phyloP scores from a whole-genome alignment of 2,113 vertebrate species.

The Syngnathus typhle region DNA sequence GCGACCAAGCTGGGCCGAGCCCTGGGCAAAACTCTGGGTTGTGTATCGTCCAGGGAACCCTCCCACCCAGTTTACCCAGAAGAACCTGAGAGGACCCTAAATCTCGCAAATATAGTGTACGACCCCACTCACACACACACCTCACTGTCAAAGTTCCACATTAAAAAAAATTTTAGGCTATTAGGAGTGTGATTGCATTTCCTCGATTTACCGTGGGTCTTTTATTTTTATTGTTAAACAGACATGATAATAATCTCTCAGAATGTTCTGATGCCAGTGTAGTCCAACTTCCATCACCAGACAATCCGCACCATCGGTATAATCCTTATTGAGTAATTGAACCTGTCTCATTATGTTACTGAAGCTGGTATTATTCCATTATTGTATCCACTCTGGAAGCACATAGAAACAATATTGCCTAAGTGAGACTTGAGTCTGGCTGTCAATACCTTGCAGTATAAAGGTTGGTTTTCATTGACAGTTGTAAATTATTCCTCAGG shows the following conservation, averaged over 20 bases:
- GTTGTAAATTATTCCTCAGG: constrained; percentile 5
- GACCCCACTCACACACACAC: constrained; percentile 24
- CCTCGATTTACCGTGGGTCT: no score
- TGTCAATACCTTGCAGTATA: constrained; percentile 2
- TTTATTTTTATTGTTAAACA: no score
- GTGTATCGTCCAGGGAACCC: constrained; percentile 82
- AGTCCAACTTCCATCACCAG: background rate
- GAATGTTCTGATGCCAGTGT: background rate
- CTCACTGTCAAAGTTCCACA: background rate
- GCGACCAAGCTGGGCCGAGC: constrained; percentile 91
- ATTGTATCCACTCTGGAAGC: background rate
- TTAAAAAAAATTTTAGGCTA: background rate
- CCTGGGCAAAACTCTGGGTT: constrained; percentile 89
- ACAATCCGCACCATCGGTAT: background rate
- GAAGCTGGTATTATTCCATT: background rate
- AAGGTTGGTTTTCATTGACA: background rate
- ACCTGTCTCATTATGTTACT: background rate
- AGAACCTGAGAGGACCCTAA: constrained; percentile 86
- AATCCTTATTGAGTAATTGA: background rate
- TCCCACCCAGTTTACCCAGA: constrained; percentile 86
- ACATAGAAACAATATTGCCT: background rate
- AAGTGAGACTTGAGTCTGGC: background rate
- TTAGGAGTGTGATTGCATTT: no score
- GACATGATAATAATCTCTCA: no score
- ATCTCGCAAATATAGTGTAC: constrained; percentile 88